Percentiles rank a stretch among this genome's conserved stretches.
phyloP scores from a whole-genome alignment of 2,113 vertebrate species.

The Myanophis thanlyinensis region DNA sequence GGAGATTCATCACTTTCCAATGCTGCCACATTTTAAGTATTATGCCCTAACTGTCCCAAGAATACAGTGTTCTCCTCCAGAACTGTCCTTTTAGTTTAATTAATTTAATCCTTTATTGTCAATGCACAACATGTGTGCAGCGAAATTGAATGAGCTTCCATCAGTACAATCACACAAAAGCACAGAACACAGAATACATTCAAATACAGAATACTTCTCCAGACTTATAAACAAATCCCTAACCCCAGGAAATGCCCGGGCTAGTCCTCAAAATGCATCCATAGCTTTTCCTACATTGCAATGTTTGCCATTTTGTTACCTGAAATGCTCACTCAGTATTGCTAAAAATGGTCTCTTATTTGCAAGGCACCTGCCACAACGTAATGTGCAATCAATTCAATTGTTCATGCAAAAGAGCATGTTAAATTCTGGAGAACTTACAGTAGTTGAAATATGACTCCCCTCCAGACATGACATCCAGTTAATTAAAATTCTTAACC shows the following conservation, averaged over 20 bases:
- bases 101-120: no score
- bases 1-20: background rate
- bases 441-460: conserved; percentile 36
- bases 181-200: no score
- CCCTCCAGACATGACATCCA: conserved; percentile 1
- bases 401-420: conserved; percentile 27
- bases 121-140: no score
- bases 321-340: conserved; percentile 47
- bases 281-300: conserved; percentile 6
- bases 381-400: conserved; percentile 13
- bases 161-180: no score
- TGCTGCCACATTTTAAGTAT: background rate
- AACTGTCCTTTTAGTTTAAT: no score
- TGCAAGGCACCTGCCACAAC: conserved; percentile 12
- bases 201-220: no score
- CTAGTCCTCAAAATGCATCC: background rate
- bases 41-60: background rate
- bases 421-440: background rate
- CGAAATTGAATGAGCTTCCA: no score
- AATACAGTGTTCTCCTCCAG: background rate
- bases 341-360: background rate
- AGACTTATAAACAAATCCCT: no score
- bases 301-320: background rate
- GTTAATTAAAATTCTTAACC: background rate
- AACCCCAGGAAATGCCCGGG: no score